Conservation (phyloP, 2,113 vertebrate species). For the Alethe diademata region DNA sequence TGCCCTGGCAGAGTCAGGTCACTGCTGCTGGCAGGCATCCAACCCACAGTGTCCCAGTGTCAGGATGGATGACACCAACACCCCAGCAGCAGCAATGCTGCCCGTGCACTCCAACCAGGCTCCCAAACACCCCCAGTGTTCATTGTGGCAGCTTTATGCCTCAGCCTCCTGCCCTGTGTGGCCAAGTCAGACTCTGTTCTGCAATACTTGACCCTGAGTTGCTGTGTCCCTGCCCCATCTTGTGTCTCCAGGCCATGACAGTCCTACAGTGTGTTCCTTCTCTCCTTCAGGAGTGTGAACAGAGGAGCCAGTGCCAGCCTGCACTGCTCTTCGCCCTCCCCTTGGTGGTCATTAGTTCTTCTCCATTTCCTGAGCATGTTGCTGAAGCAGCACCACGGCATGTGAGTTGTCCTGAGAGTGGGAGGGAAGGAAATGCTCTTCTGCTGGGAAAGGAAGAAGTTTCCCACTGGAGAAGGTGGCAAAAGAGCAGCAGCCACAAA, state of each 20-base stretch:
- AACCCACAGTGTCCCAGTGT: fast-evolving
- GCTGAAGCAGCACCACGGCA: background rate
- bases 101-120: fast-evolving
- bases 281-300: background rate
- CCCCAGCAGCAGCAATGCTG: background rate
- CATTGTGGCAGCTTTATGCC: background rate
- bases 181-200: background rate
- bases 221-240: background rate
- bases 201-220: background rate
- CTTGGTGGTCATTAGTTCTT: background rate
- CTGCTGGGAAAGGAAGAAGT: background rate
- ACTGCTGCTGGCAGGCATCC: fast-evolving
- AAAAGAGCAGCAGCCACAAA: background rate
- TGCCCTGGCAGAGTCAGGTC: background rate
- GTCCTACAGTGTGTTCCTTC: background rate
- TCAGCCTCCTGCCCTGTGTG: background rate
- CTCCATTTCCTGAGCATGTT: background rate
- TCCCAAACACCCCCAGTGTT: background rate
- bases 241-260: background rate
- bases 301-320: background rate
- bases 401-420: background rate
- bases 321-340: background rate
- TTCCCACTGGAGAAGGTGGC: background rate
- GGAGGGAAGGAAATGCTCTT: background rate
- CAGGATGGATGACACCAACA: background rate